Base-by-base conservation (phyloP, 2,113 vertebrate genomes). In the Theropithecus gelada region DNA sequence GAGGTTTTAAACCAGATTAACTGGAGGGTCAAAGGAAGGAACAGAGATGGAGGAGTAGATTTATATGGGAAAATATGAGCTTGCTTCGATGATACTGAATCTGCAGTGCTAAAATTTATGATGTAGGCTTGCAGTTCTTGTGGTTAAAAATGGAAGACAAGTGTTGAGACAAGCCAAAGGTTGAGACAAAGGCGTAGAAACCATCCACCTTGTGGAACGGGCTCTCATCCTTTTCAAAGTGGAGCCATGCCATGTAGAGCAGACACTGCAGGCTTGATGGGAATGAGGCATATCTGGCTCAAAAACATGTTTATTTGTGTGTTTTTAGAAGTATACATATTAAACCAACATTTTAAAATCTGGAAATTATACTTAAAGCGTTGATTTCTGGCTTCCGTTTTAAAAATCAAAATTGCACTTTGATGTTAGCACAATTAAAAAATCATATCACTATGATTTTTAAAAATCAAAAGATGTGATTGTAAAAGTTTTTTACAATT, bases 321-420 rank as follows among this genome's bases (percentile, higher is more conserved):
- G 32, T 55, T 96, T 88, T 30, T 27, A 43, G 66, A 82, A 45
- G 55, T 52, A 25, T 73, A 25, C 55, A 61, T 78, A 95, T 68
- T 68, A 87, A 87, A 22, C 27, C 80, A 90, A 72, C 20, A 38
- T 87, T 86, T 94, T 86, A 55, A 90, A 87, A 93, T 93, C 68
- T 85, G 90, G 43, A 90, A 66, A 78, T 88, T 92, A 48, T 83
- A 92, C 75, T 90, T 88, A 64, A 95, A 83, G 94, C 88, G 48
- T 23, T 72, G 61, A 55, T 50, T 93, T 66, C 59, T 88, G 78
- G 20, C 18, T 91, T 85, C 23, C 85, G 40, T 94, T 92, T 88
- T 75, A 68, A 61, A 80, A 79, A 61, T 82, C 22, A 87, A 87
- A 97, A 64, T 64, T 64, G 27, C 6, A 14, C 61, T 64, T 64